Percentiles rank a stretch among this genome's conserved stretches.
These are phyloP conservation scores for Vanessa cardui DNA, from an alignment of 2,888 invertebrate genomes.

Conservation along the genomic window DNA sequence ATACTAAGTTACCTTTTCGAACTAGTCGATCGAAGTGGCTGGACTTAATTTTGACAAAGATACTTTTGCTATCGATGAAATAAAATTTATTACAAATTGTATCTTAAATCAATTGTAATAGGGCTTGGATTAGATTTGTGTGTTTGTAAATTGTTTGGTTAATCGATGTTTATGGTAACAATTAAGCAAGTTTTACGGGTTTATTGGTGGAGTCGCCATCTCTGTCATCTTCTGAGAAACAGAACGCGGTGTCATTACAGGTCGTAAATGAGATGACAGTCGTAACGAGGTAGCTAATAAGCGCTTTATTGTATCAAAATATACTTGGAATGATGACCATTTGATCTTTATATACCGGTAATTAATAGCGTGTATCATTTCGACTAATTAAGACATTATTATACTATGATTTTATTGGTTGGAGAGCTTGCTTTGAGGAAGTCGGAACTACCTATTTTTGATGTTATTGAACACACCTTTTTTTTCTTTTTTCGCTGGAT, in stretches of 20 bases:
- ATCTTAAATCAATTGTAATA: slow-evolving; percentile 19
- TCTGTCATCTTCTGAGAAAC: slow-evolving; percentile 78
- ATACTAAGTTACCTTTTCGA: not conserved
- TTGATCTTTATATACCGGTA: slow-evolving; percentile 17
- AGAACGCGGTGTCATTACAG: slow-evolving; percentile 69
- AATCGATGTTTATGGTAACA: slow-evolving; percentile 63
- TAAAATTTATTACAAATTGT: slow-evolving; percentile 15
- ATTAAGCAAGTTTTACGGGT: slow-evolving; percentile 75
- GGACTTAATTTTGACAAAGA: slow-evolving; percentile 27
- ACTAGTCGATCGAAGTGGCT: slow-evolving; percentile 14
- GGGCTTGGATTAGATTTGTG: not conserved
- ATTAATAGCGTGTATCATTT: slow-evolving; percentile 25
- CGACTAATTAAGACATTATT: slow-evolving; percentile 31
- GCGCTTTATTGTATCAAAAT: slow-evolving; percentile 57
- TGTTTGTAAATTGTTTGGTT: slow-evolving; percentile 37
- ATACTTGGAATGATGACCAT: slow-evolving; percentile 37
- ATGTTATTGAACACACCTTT: no score
- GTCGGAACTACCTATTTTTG: no score
- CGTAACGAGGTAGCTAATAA: slow-evolving; percentile 71
- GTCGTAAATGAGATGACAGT: slow-evolving; percentile 76
- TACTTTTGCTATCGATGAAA: slow-evolving; percentile 1
- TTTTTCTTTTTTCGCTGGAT: no score
- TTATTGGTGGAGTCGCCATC: slow-evolving; percentile 60
- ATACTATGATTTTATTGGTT: slow-evolving; percentile 9
- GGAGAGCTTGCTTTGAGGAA: slow-evolving; percentile 6